A percentile compares a stretch with the other conserved stretches of the same genome.
phyloP scores from a whole-genome alignment of 2,113 vertebrate genomes.

The Cyphomyrus discorhynchus region DNA sequence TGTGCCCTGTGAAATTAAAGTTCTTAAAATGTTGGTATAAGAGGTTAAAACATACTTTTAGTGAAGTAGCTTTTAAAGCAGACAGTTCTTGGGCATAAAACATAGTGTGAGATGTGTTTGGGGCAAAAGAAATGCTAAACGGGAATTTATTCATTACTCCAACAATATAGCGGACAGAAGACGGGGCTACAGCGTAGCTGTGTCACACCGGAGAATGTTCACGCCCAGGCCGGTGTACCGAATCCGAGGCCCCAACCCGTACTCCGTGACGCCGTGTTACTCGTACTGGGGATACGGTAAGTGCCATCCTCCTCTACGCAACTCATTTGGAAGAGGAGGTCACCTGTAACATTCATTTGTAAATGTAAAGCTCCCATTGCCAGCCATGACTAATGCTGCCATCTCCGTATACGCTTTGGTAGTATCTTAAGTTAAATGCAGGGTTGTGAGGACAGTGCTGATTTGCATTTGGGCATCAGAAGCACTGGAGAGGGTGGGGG shows the following conservation, averaged over 20 bases:
- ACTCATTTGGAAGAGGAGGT: neutral
- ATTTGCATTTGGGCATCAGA: neutral
- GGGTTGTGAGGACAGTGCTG: neutral
- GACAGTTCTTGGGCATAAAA: neutral
- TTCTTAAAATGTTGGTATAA: neutral
- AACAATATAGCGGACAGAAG: conserved; percentile 29
- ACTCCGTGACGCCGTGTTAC: conserved; percentile 15
- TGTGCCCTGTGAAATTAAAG: neutral
- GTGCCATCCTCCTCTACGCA: neutral
- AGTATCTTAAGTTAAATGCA: neutral
- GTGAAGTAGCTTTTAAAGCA: neutral
- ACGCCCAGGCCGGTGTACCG: neutral
- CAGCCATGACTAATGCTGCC: neutral
- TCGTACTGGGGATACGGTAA: conserved; percentile 31
- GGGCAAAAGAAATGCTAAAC: neutral
- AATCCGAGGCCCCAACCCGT: neutral
- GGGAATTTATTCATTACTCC: neutral
- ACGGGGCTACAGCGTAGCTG: conserved; percentile 3
- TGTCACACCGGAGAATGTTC: conserved; percentile 26
- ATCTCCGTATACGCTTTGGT: neutral
- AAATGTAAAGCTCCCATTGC: neutral
- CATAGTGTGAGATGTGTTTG: neutral
- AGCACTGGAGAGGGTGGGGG: neutral
- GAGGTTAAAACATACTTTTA: neutral
- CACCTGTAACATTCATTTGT: neutral